Percentiles rank a stretch among this genome's conserved stretches.
Conservation (phyloP, 2,888 invertebrate genomes). For the Octodonta nipae region DNA sequence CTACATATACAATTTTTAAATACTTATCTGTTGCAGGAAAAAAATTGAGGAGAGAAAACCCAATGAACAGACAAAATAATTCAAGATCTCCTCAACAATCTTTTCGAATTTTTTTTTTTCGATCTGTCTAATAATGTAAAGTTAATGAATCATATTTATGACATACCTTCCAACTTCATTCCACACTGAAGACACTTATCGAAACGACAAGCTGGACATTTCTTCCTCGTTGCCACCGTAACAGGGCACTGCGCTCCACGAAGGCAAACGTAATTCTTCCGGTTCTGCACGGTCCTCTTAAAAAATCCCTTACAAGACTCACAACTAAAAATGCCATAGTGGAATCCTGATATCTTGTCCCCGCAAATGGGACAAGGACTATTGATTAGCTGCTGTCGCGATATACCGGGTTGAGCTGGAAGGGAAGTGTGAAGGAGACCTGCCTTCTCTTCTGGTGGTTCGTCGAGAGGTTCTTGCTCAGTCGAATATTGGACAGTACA, state of each 20-base stretch:
- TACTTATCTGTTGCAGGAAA: no score
- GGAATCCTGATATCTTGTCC: conserved; percentile 91
- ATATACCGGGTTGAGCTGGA: conserved; percentile 63
- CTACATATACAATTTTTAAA: no score
- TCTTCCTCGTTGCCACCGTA: conserved; percentile 84
- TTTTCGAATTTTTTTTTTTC: no score
- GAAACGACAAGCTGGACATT: conserved; percentile 93
- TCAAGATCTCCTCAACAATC: no score
- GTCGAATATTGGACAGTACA: conserved; percentile 22
- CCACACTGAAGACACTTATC: conserved; percentile 91
- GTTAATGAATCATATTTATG: no score
- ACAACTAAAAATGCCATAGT: conserved; percentile 95
- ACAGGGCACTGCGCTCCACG: conserved; percentile 85
- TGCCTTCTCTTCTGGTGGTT: conserved; percentile 39
- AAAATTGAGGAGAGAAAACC: no score
- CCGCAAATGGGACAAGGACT: conserved; percentile 92
- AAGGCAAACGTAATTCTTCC: conserved; percentile 89
- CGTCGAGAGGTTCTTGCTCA: conserved; percentile 33
- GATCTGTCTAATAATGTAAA: no score
- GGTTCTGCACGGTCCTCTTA: conserved; percentile 95
- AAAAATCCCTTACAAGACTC: conserved; percentile 98
- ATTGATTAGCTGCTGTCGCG: conserved; percentile 77
- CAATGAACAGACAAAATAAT: no score
- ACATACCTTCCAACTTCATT: conserved; percentile 83
- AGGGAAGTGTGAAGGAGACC: conserved; percentile 37